These are phyloP conservation scores for Remorina albescens DNA, from an alignment of 2,797 vertebrate genomes.

Conservation along the genomic window DNA sequence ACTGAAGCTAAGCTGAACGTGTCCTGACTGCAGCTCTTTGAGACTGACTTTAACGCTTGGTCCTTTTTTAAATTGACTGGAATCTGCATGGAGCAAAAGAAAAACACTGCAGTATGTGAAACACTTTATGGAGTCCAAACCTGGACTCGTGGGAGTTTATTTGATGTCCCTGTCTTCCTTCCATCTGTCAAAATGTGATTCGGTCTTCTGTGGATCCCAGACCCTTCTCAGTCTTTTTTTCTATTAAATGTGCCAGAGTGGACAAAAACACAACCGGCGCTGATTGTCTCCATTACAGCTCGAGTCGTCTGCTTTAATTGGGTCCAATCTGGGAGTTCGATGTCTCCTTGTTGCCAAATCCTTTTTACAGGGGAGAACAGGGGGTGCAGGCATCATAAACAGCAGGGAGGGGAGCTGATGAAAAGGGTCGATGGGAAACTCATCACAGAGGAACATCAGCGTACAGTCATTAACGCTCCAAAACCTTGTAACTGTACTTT, in stretches of 20 bases:
- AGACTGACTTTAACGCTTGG: too few species aligned
- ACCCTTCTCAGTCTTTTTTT: background rate
- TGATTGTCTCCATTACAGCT: constrained; percentile 15
- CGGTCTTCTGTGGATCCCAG: background rate
- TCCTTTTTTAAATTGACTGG: too few species aligned
- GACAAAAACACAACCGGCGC: background rate
- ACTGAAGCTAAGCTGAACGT: too few species aligned
- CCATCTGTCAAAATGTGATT: too few species aligned
- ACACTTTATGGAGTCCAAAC: too few species aligned
- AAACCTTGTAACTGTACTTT: constrained; percentile 6
- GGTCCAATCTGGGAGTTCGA: constrained; percentile 24
- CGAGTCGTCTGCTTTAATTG: constrained; percentile 16
- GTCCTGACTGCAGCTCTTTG: too few species aligned
- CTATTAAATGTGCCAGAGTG: constrained; percentile 1
- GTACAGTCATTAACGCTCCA: background rate
- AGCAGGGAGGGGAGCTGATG: constrained; percentile 3
- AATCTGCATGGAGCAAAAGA: too few species aligned
- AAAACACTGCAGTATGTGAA: too few species aligned
- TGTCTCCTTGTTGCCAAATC: background rate
- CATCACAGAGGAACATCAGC: background rate
- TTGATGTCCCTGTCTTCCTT: too few species aligned
- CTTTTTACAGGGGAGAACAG: background rate
- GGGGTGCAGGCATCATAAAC: background rate
- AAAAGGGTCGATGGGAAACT: background rate
- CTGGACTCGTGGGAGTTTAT: too few species aligned